These are phyloP conservation scores for Cricetomys ansorgei DNA, from an alignment of 2,113 vertebrate species.

Conservation along the genomic window DNA sequence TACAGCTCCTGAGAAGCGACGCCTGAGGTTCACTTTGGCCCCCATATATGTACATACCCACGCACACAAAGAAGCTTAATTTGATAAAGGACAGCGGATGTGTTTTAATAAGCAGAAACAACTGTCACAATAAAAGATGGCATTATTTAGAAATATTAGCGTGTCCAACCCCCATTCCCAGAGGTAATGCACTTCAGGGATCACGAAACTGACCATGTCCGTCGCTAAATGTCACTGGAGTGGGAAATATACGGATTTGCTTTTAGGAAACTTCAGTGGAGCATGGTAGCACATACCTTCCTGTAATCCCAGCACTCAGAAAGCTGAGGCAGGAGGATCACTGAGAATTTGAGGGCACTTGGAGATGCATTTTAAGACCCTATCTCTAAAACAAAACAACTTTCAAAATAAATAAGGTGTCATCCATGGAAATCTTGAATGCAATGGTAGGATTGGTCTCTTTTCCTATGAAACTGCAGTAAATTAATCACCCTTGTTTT, in stretches of 20 bases:
- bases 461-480: background rate
- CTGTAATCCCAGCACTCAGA: background rate
- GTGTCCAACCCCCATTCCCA: background rate
- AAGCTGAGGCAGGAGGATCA: background rate
- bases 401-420: background rate
- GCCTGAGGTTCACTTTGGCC: background rate
- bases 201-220: background rate
- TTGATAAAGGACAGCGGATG: background rate
- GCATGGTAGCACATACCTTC: rapidly evolving
- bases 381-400: background rate
- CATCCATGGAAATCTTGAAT: background rate
- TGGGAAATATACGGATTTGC: background rate
- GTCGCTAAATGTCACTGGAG: background rate
- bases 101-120: constrained; percentile 17
- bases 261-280: background rate
- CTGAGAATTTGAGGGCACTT: background rate
- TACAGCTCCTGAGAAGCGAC: no score
- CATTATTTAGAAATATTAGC: constrained; percentile 16
- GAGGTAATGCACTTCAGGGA: no score
- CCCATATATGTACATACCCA: background rate
- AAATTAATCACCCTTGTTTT: background rate
- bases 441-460: background rate
- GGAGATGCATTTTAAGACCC: background rate
- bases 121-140: background rate
- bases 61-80: background rate